Conservation (phyloP, 2,113 vertebrate genomes). For the Melanerpes formicivorus region DNA sequence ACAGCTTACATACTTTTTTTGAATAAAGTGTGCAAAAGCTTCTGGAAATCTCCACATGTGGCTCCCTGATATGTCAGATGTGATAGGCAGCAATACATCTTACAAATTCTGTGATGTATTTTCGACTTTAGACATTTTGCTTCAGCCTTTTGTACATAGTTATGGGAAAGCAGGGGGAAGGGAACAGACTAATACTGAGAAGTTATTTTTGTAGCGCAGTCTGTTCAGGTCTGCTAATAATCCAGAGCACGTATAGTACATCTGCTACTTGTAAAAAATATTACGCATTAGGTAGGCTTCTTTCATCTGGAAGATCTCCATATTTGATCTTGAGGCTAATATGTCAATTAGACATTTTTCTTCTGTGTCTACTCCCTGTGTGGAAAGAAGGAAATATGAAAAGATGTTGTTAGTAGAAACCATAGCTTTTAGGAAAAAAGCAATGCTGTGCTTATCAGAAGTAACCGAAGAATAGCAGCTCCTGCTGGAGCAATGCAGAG, state of each 20-base stretch:
- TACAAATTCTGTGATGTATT: background rate
- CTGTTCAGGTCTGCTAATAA: background rate
- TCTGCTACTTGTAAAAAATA: background rate
- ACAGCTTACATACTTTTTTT: background rate
- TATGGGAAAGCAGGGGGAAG: background rate
- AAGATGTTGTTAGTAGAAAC: background rate
- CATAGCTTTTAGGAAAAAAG: background rate
- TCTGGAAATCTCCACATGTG: background rate
- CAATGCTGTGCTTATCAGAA: background rate
- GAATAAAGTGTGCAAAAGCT: background rate
- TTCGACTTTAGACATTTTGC: background rate
- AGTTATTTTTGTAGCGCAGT: background rate
- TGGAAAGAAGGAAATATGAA: conserved; percentile 9
- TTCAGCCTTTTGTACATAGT: background rate
- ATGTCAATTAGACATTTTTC: conserved; percentile 83
- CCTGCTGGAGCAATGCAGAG: background rate
- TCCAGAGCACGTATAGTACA: background rate
- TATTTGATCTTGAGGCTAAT: conserved; percentile 81
- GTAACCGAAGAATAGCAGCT: background rate
- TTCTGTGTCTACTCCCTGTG: conserved; percentile 76
- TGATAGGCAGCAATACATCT: background rate
- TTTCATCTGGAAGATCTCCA: conserved; percentile 80
- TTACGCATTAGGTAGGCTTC: conserved; percentile 82
- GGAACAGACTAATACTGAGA: background rate
- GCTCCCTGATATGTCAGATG: background rate